Evolutionary conservation across 2,888 invertebrate genomes (phyloP).

Genomic region (Trachelus stipa): DNA sequence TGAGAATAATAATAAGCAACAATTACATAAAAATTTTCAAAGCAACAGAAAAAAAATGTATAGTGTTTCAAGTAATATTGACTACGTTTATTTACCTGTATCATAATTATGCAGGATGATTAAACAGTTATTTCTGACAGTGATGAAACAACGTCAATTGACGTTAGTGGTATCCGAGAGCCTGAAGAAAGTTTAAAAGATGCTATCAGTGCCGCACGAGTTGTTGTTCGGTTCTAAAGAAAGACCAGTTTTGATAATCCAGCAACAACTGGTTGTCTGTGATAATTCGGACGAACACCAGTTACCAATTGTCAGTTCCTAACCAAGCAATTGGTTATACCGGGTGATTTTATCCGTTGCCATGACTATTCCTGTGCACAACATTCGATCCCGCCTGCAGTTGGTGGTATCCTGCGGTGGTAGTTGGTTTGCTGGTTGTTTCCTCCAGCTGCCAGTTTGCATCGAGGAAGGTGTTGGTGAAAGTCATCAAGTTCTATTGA

Average conservation of each 20-base stretch:
- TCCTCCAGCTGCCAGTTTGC: neutral
- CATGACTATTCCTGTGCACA: neutral
- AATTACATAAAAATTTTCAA: neutral
- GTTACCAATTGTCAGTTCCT: neutral
- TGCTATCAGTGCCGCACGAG: neutral
- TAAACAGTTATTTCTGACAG: neutral
- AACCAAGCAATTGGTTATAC: neutral
- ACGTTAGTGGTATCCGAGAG: neutral
- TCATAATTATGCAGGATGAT: neutral
- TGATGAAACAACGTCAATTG: neutral
- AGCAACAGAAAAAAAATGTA: neutral
- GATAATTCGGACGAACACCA: neutral
- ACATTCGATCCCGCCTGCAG: neutral
- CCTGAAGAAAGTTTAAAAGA: neutral
- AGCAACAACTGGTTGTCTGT: neutral
- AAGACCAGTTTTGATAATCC: neutral
- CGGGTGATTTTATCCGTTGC: neutral
- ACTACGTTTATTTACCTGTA: neutral
- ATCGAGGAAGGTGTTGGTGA: neutral
- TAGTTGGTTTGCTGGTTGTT: neutral
- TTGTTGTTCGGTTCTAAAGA: neutral
- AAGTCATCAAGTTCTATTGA: neutral
- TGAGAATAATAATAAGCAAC: neutral
- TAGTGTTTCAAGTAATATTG: neutral
- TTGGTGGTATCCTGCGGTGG: neutral